Evolutionary conservation across 2,888 invertebrate species (phyloP), one percentile per base, ranked within the genome.

Genomic region (Ichneumoninae sp.): DNA sequence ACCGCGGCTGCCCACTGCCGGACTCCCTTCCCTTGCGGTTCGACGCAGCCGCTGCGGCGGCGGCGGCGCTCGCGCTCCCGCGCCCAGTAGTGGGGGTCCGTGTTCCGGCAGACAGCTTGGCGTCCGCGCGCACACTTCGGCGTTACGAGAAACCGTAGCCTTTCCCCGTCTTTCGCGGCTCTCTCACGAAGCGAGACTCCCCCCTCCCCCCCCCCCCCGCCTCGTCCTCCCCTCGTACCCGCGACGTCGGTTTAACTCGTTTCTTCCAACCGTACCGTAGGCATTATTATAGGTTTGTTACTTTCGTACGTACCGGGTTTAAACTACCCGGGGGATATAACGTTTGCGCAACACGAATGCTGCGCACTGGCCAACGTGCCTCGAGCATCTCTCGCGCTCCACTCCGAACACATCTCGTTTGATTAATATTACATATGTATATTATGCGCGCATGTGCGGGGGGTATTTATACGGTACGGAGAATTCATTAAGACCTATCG

Each of bases 21-120:
- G 63, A 65, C 50, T 75, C 75, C 74, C 73, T 68, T 65, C 78
- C 66, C 60, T 57, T 52, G 50, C 40, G 44, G 19, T 10, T 60
- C 60, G 73, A 1, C 22, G n/a, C 70, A 19, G 50, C 68, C 71
- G 65, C 63, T 13, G 30, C 57, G 40, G 33, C 68, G 70, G 60
- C 47, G 66, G 33, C 68, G 70, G 65, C 47, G 66, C 77, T 54
- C 40, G 88, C 57, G 10, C 52, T 47, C 13, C 16, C 82, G 83
- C 81, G 71, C 82, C 81, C 71, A 86, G 88, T 88, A 74, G 88
- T 82, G 87, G 87, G 86, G 87, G 54, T 75, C 88, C 76, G 88
- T 89, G 90, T 91, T 92, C 90, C 91, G 92, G 93, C 93, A 93
- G 93, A 93, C 93, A 93, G 93, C 93, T 93, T 93, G 93, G 93